A percentile compares a stretch with the other conserved stretches of the same genome.
Evolutionary conservation across 92 coral and sea anemone species (phyloP).

Genomic region (Scolanthus callimorphus): DNA sequence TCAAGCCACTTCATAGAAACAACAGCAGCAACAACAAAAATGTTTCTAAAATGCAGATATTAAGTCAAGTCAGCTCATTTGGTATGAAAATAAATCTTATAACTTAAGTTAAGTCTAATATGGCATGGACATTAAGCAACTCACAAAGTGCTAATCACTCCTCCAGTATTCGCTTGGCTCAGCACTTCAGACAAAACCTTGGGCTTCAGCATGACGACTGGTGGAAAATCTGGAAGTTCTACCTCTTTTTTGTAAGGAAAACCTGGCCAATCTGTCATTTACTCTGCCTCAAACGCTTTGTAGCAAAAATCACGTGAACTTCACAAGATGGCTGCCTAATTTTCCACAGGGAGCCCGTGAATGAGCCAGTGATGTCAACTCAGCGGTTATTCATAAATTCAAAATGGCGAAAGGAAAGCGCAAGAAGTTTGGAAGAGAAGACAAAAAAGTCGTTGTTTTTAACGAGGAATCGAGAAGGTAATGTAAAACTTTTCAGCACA

Average conservation of each 20-base stretch:
- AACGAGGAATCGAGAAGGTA: constrained; percentile 81
- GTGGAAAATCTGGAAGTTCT: constrained; percentile 78
- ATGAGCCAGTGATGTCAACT: constrained; percentile 19
- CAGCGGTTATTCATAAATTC: constrained; percentile 16
- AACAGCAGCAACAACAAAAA: too few species aligned
- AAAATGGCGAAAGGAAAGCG: constrained; percentile 72
- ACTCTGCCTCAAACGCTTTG: neutral
- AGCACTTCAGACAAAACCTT: constrained; percentile 90
- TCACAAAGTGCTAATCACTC: constrained; percentile 86
- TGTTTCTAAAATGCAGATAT: too few species aligned
- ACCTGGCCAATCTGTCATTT: constrained; percentile 1
- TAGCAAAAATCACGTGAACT: neutral
- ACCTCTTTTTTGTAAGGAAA: constrained; percentile 34
- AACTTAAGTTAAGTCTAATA: too few species aligned
- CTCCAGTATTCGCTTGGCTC: constrained; percentile 89
- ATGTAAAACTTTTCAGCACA: neutral
- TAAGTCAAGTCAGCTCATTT: too few species aligned
- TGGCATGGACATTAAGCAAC: too few species aligned
- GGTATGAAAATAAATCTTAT: too few species aligned
- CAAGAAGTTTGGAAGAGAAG: constrained; percentile 38
- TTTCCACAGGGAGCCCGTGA: constrained; percentile 8
- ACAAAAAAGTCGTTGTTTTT: constrained; percentile 65
- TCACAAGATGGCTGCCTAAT: neutral
- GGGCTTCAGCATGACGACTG: constrained; percentile 82
- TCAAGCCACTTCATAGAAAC: too few species aligned